phyloP scores from a whole-genome alignment of 2,113 vertebrate genomes.

The Anarrhichthys ocellatus region DNA sequence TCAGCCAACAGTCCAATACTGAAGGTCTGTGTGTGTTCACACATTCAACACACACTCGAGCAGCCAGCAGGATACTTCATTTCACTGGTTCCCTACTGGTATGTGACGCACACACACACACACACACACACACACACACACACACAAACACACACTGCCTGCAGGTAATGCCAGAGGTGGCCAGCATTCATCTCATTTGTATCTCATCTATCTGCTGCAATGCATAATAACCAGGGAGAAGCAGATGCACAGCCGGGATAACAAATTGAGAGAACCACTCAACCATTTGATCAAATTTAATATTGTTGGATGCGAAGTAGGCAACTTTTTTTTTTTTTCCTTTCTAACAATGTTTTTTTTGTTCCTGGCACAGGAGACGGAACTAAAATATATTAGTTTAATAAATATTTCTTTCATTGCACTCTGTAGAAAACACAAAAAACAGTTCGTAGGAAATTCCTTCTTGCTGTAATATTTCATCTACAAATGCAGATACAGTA shows the following conservation, averaged over 20 bases:
- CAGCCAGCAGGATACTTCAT: constrained; percentile 34
- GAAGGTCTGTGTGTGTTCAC: constrained; percentile 22
- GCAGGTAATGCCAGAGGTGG: constrained; percentile 56
- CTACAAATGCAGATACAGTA: not conserved
- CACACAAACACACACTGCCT: constrained; percentile 11
- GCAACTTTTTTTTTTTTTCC: constrained; percentile 26
- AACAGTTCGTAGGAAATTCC: constrained; percentile 6
- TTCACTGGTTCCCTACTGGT: constrained; percentile 28
- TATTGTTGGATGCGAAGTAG: constrained; percentile 22
- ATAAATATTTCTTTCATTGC: constrained; percentile 40
- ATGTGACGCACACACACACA: not conserved
- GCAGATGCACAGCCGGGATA: constrained; percentile 26
- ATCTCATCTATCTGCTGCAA: constrained; percentile 48
- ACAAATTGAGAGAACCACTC: constrained; percentile 43
- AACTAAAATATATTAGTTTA: constrained; percentile 39
- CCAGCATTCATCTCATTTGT: constrained; percentile 60
- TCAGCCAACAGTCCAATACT: constrained; percentile 15
- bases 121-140: constrained; percentile 23
- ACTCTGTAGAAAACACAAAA: constrained; percentile 12
- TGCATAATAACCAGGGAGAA: constrained; percentile 54
- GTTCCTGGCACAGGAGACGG: constrained; percentile 3
- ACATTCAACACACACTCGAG: constrained; percentile 30
- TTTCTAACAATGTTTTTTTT: constrained; percentile 32
- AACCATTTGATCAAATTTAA: constrained; percentile 57
- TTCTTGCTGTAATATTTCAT: constrained; percentile 19